Evolutionary conservation across 92 coral and sea anemone genomes (phyloP).

Genomic region (Montipora capitata): DNA sequence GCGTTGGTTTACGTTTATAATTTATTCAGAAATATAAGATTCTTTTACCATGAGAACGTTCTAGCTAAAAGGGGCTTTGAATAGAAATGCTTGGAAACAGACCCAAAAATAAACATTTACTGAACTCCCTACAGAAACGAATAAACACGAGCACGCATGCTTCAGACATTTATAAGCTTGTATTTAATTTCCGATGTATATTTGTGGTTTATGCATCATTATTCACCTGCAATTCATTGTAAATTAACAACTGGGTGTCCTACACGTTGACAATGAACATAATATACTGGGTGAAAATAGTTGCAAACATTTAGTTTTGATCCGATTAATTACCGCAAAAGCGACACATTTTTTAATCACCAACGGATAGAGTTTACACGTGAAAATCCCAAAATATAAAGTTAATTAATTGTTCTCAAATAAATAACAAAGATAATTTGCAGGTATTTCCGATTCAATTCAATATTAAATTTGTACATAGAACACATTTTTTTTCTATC

Average conservation of each 20-base stretch:
- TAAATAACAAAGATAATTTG: constrained; percentile 15
- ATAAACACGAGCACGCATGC: background rate
- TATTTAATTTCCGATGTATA: background rate
- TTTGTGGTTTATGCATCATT: background rate
- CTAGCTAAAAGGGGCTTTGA: background rate
- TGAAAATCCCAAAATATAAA: constrained; percentile 11
- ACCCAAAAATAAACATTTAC: background rate
- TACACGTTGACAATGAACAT: background rate
- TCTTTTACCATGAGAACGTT: background rate
- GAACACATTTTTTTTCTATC: background rate
- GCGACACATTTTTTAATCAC: too few species aligned
- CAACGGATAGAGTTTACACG: background rate
- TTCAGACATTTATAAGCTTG: background rate
- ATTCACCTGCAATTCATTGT: background rate
- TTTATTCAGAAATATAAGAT: background rate
- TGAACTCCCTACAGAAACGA: background rate
- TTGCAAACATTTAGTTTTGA: background rate
- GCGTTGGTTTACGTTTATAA: background rate
- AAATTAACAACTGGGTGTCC: background rate
- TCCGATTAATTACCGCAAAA: background rate
- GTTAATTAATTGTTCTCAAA: constrained; percentile 31
- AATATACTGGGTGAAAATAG: background rate
- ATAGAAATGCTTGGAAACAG: background rate
- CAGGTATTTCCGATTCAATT: constrained; percentile 39
- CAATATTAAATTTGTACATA: constrained; percentile 4